A percentile compares a stretch with the other conserved stretches of the same genome.
phyloP scores from a whole-genome alignment of 2,113 vertebrate species.

The Hippolais icterina region DNA sequence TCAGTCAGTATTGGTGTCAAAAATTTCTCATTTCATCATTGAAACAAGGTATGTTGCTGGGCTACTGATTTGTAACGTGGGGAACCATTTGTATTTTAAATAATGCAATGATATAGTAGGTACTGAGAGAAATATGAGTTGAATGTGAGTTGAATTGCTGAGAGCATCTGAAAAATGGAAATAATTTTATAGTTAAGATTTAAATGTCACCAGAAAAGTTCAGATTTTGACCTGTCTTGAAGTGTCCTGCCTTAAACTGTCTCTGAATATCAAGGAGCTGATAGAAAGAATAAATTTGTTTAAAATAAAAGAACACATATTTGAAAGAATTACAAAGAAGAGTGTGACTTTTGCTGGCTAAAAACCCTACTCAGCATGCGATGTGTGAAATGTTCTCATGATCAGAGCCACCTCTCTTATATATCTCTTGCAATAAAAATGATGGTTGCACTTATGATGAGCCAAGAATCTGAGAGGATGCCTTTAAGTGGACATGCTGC shows the following conservation, averaged over 20 bases:
- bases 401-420: not conserved
- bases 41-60: not conserved
- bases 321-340: not conserved
- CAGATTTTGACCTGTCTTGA: slow-evolving; percentile 36
- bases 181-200: slow-evolving; percentile 4
- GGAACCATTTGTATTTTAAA: not conserved
- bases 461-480: not conserved
- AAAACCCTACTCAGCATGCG: not conserved
- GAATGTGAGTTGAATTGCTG: not conserved
- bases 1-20: not conserved
- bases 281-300: slow-evolving; percentile 19
- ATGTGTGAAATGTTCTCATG: not conserved
- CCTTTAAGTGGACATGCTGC: not conserved
- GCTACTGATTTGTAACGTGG: not conserved
- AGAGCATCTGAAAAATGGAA: slow-evolving; percentile 3
- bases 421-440: not conserved
- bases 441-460: not conserved
- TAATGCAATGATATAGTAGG: not conserved
- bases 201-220: slow-evolving; percentile 51
- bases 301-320: slow-evolving; percentile 8
- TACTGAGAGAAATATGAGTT: not conserved
- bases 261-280: slow-evolving; percentile 27
- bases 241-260: not conserved
- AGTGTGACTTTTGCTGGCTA: not conserved
- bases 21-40: not conserved